Base-by-base conservation (phyloP, 2,797 vertebrate genomes). In the Alfaro cultratus region DNA sequence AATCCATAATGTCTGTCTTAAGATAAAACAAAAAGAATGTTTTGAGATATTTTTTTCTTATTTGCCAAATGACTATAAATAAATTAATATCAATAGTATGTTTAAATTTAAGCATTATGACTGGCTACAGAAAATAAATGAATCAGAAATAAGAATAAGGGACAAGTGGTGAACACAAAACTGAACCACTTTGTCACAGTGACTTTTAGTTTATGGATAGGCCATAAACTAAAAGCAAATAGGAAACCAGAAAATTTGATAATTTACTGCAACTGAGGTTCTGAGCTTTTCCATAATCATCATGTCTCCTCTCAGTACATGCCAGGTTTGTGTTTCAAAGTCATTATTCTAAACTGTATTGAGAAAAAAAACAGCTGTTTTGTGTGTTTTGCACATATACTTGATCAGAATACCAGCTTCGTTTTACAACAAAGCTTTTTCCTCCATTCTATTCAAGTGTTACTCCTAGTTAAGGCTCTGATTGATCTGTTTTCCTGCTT, bases 401-500 rank as follows among this genome's bases (percentile, higher is more conserved):
- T 72, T 57, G 76, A 82, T 83, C 80, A 77, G 76, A 86, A 84
- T 74, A 76, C 79, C 78, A 41, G 76, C 80, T 83, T 82, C 76
- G 77, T 76, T 73, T 51, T 62, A 43, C 82, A 78, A 79, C 80
- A 85, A 80, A 77, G 64, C 46, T n/a, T 31, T 60, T 26, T 81
- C 73, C 57, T 84, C 49, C 74, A 51, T 57, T 76, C n/a, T 77
- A 78, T 83, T 79, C 76, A 78, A 67, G 77, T 1, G 15, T 57
- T 80, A 21, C 46, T 70, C 53, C 80, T 86, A 79, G 74, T 84
- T 89, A 41, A 84, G 83, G 80, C 81, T 80, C 85, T 88, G 87
- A 93, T 93, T 91, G 83, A 86, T 86, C 82, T 51, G 41, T 88
- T 91, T 85, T 82, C 79, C 80, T 74, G 72, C 83, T 86, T 75